Base-by-base conservation (phyloP, 2,113 vertebrate genomes). In the Thunnus thynnus region DNA sequence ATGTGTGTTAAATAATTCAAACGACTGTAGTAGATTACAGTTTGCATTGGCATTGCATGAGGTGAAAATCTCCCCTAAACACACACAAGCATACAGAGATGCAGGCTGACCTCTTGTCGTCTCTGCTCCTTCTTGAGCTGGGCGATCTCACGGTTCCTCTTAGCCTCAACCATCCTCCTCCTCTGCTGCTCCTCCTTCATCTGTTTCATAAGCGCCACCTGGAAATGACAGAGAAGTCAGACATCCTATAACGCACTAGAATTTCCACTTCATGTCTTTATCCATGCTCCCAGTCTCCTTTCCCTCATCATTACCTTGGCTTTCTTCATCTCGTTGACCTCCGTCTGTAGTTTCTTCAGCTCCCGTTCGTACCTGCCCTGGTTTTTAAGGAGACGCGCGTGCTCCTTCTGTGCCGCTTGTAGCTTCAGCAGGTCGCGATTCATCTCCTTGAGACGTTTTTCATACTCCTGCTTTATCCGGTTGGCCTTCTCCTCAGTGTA, bases 141-240 rank as follows among this genome's bases (percentile, higher is more conserved):
- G 0, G 97, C 96, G 0, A 99, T 99, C 94, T 99, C 98, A 1
- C 97, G 90, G 86, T 96, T 99, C 91, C 97, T 95, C 92, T 98
- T 99, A 0, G 96, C 97, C 83, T 99, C 98, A 1, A 94, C 95
- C 95, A 99, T 93, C 51, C 97, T 96, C 79, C 97, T 92, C 72
- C 96, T 96, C 92, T 97, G 98, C 93, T 99, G 97, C 76, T 99
- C 97, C 86, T 99, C 98, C 41, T 98, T 96, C 98, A 99, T 99
- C 94, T 99, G 98, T 90, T 98, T 99, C 97, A 99, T 99, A 86
- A 99, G 94, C 0, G 94, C 93, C n/a, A 99, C 97, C 98, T 99
- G 78, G 17, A 69, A 63, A 36, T 9, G 54, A 47, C 44, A 48
- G 46, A 7, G 20, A 36, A 54, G n/a, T 50, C 41, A 77, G 52